phyloP scores from a whole-genome alignment of 2,888 invertebrate genomes.

The Lumbricus terrestris region DNA sequence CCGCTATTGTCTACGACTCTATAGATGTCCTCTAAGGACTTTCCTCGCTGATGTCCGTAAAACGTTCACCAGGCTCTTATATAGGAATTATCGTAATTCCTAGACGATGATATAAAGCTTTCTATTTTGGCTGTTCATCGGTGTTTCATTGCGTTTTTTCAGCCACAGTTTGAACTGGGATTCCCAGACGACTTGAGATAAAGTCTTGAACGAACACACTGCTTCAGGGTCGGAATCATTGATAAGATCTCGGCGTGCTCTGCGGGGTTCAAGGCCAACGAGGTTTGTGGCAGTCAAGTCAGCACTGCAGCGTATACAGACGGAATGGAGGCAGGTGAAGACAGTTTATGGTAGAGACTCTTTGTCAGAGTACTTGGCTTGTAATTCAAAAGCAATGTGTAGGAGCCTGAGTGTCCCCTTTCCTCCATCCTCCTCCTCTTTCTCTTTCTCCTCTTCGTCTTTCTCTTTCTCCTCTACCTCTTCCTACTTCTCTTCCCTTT shows the following conservation, averaged over 20 bases:
- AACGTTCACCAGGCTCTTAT: neutral
- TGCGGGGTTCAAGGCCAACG: neutral
- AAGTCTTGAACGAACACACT: no score
- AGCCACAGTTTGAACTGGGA: no score
- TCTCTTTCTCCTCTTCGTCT: no score
- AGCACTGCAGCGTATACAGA: no score
- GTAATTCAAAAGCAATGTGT: no score
- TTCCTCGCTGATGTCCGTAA: neutral
- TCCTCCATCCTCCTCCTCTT: no score
- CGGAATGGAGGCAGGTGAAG: neutral
- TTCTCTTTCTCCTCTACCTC: no score
- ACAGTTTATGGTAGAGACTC: neutral
- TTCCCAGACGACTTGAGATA: neutral
- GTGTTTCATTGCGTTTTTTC: neutral
- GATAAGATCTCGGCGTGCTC: neutral
- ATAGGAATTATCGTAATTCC: neutral
- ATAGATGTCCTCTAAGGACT: no score
- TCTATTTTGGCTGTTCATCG: neutral
- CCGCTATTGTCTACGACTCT: neutral
- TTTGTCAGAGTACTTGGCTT: no score
- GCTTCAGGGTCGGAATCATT: neutral
- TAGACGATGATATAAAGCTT: neutral
- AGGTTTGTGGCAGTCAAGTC: neutral
- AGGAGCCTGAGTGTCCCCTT: no score
- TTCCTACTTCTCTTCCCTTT: no score